Evolutionary conservation across 2,797 vertebrate genomes (phyloP).

Genomic region (Chrysocyon brachyurus): DNA sequence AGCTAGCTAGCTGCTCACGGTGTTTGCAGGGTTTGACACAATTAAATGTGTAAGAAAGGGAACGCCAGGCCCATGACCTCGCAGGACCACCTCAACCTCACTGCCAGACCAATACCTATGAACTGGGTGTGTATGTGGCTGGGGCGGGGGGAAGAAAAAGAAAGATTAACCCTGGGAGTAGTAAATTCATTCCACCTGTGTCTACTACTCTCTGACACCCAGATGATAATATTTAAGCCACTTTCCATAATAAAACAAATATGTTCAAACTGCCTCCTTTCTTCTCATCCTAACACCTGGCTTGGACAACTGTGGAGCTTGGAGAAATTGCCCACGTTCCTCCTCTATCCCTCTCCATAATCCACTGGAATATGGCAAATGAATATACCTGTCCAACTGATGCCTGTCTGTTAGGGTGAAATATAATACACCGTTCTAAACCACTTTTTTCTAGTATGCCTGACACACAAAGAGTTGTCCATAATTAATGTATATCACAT

Average conservation of each 20-base stretch:
- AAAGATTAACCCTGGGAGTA: background rate
- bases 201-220: background rate
- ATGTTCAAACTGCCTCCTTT: background rate
- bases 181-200: background rate
- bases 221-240: background rate
- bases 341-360: background rate
- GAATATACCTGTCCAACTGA: background rate
- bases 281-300: background rate
- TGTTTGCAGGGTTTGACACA: background rate
- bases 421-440: background rate
- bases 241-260: background rate
- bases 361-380: background rate
- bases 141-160: background rate
- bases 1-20: background rate
- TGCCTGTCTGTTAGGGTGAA: background rate
- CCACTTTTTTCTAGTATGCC: background rate
- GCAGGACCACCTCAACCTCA: background rate
- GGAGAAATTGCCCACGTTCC: background rate
- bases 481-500: background rate
- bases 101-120: background rate
- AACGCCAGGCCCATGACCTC: background rate
- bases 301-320: background rate
- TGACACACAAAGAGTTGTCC: background rate
- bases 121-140: background rate
- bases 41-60: background rate